Conservation (phyloP, 2,113 vertebrate species). For the Cochlearius cochlearius region DNA sequence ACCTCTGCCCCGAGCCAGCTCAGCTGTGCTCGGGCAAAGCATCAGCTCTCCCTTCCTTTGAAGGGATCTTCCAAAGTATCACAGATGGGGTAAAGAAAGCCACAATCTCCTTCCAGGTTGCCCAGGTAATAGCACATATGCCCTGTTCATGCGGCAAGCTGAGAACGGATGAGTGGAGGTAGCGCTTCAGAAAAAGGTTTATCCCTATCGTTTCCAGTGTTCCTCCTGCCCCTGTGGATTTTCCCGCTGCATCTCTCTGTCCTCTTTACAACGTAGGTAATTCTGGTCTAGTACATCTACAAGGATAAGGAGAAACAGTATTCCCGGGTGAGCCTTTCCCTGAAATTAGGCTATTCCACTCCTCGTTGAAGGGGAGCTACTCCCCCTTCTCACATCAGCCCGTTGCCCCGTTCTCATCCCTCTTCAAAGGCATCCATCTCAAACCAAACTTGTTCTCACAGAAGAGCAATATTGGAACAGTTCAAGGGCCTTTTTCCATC, state of each 20-base stretch:
- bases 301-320: not conserved
- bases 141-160: not conserved
- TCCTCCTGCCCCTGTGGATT: not conserved
- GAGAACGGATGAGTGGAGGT: not conserved
- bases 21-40: not conserved
- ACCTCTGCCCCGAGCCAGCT: not conserved
- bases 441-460: not conserved
- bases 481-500: not conserved
- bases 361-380: not conserved
- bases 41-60: not conserved
- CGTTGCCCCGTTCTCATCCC: not conserved
- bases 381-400: not conserved
- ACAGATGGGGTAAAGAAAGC: not conserved
- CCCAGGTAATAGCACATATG: not conserved
- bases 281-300: not conserved
- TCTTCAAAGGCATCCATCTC: not conserved
- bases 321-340: not conserved
- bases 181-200: not conserved
- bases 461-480: not conserved
- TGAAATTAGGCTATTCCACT: not conserved
- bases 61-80: not conserved
- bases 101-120: not conserved
- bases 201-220: not conserved
- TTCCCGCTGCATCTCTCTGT: not conserved
- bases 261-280: not conserved